Conservation (phyloP, 2,113 vertebrate species). For the Xyliphius kryptos region DNA sequence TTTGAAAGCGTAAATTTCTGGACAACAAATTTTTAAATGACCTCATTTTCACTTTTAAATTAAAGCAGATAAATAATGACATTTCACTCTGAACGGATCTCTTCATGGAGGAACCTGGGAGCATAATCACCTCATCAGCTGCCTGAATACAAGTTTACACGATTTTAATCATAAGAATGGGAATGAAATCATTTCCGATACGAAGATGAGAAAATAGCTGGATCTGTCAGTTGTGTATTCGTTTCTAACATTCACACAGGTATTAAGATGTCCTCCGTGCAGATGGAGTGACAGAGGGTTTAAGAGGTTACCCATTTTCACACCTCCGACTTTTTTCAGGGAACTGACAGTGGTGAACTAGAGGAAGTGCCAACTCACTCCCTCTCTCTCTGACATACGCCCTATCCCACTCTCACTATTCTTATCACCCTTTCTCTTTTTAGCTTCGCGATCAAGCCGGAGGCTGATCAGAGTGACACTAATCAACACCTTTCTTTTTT, state of each 20-base stretch:
- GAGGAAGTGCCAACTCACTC: conserved; percentile 27
- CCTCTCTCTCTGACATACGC: neutral
- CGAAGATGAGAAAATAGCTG: too few species aligned
- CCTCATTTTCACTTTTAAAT: too few species aligned
- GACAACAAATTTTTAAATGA: too few species aligned
- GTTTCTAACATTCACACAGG: neutral
- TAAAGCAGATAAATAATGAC: too few species aligned
- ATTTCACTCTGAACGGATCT: too few species aligned
- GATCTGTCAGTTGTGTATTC: neutral
- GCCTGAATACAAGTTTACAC: too few species aligned
- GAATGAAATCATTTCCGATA: too few species aligned
- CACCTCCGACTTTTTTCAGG: conserved; percentile 47
- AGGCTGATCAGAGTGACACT: conserved; percentile 51
- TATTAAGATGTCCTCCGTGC: conserved; percentile 2
- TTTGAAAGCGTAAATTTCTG: too few species aligned
- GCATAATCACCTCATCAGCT: too few species aligned
- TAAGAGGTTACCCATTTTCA: conserved; percentile 48
- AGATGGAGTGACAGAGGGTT: conserved; percentile 13
- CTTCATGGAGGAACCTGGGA: too few species aligned
- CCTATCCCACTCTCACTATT: conserved; percentile 28
- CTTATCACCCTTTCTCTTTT: conserved; percentile 29
- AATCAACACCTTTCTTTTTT: conserved; percentile 63
- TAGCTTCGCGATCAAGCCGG: conserved; percentile 47
- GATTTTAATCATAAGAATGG: too few species aligned
- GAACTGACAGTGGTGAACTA: conserved; percentile 39